Conservation (phyloP, 23 tunicate genomes). For the Ciona savignyi region DNA sequence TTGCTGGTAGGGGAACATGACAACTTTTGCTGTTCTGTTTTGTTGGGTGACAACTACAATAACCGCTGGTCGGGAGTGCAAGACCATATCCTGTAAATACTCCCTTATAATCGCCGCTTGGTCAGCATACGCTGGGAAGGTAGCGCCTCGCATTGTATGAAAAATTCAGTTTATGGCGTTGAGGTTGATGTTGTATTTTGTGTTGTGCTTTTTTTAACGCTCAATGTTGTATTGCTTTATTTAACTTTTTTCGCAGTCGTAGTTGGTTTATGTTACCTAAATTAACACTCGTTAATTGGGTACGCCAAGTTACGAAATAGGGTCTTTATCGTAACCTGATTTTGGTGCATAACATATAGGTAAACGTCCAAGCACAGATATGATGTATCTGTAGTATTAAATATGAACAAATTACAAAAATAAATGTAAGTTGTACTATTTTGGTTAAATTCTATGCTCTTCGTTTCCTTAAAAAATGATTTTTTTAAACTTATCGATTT, state of each 20-base stretch:
- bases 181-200: background rate
- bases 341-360: too few relatives aligned
- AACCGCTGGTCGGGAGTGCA: background rate
- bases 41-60: background rate
- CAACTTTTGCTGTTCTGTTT: too few relatives aligned
- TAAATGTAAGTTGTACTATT: background rate
- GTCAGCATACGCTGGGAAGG: too few relatives aligned
- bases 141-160: background rate
- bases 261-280: background rate
- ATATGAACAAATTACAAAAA: too few relatives aligned
- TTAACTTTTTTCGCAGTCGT: background rate
- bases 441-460: background rate
- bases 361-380: too few relatives aligned
- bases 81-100: background rate
- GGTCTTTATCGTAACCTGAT: too few relatives aligned
- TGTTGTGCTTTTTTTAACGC: background rate
- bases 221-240: background rate
- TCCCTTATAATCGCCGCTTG: background rate
- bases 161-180: background rate
- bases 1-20: too few relatives aligned
- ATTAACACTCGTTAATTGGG: too few relatives aligned
- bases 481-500: background rate
- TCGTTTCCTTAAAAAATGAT: background rate
- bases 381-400: too few relatives aligned
- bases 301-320: too few relatives aligned